phyloP scores from a whole-genome alignment of 2,888 invertebrate genomes.

The Sthenelais limicola region DNA sequence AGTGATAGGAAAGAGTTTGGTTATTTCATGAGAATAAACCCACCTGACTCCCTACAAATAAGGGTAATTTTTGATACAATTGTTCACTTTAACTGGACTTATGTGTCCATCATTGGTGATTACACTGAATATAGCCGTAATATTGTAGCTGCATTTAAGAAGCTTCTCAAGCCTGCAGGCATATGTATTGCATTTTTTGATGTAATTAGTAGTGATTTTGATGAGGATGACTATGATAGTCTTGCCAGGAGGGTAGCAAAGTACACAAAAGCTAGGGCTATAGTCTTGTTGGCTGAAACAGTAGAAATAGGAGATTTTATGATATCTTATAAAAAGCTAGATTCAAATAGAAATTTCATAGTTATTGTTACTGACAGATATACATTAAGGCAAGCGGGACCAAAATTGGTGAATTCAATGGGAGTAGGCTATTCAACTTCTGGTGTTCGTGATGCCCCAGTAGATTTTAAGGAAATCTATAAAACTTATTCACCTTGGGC shows the following conservation, averaged over 20 bases:
- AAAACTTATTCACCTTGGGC: conserved; percentile 2
- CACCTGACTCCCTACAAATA: conserved; percentile 59
- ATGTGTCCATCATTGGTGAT: conserved; percentile 82
- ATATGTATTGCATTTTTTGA: conserved; percentile 25
- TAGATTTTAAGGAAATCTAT: conserved; percentile 6
- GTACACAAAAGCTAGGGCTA: not conserved
- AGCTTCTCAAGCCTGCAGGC: not conserved
- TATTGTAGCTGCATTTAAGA: conserved; percentile 50
- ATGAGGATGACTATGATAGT: conserved; percentile 5
- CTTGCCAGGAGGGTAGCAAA: not conserved
- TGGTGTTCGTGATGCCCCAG: not conserved
- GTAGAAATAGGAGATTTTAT: not conserved
- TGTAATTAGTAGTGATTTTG: not conserved
- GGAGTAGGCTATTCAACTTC: not conserved
- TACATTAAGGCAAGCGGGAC: not conserved
- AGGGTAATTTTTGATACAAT: conserved; percentile 56
- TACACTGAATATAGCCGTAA: conserved; percentile 75
- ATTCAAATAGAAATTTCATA: conserved; percentile 25
- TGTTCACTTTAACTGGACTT: conserved; percentile 79
- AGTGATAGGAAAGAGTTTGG: conserved; percentile 58
- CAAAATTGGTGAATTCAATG: not conserved
- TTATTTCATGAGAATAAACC: conserved; percentile 60
- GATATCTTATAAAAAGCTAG: not conserved
- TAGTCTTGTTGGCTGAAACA: not conserved
- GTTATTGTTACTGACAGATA: conserved; percentile 17